Percentiles rank a stretch among this genome's conserved stretches.
Conservation (phyloP, 2,888 invertebrate species). For the Microplitis deprimator region DNA sequence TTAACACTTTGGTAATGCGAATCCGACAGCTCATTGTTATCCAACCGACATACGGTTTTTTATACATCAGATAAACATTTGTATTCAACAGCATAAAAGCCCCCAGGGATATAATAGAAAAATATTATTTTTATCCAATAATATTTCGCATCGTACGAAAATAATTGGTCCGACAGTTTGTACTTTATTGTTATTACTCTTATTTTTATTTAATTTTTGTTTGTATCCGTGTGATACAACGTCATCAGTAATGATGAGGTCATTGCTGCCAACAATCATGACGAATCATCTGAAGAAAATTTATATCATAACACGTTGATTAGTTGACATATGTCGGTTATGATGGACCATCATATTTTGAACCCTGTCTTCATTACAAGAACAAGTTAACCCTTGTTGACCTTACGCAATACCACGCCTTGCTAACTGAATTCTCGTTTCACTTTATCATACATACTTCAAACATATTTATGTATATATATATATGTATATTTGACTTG, state of each 20-base stretch:
- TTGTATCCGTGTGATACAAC: not conserved
- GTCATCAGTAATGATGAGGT: not conserved
- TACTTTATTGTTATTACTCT: not conserved
- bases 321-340: not conserved
- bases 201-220: not conserved
- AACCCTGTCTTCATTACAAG: conserved; percentile 56
- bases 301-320: conserved; percentile 1
- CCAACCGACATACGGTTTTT: conserved; percentile 11
- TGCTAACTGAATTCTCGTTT: conserved; percentile 33
- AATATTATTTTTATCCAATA: not conserved
- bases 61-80: not conserved
- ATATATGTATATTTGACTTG: conserved; percentile 6
- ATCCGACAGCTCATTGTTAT: conserved; percentile 18
- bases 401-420: conserved; percentile 50
- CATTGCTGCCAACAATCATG: conserved; percentile 20
- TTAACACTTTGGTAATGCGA: not conserved
- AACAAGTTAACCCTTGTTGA: conserved; percentile 67
- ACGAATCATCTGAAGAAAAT: conserved; percentile 8
- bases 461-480: conserved; percentile 31
- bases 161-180: not conserved
- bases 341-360: conserved; percentile 30
- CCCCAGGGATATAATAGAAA: not conserved
- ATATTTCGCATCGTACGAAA: not conserved
- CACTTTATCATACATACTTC: conserved; percentile 24
- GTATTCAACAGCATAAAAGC: not conserved